Conservation (phyloP, 2,888 invertebrate species). For the Eugnorisma glareosa region DNA sequence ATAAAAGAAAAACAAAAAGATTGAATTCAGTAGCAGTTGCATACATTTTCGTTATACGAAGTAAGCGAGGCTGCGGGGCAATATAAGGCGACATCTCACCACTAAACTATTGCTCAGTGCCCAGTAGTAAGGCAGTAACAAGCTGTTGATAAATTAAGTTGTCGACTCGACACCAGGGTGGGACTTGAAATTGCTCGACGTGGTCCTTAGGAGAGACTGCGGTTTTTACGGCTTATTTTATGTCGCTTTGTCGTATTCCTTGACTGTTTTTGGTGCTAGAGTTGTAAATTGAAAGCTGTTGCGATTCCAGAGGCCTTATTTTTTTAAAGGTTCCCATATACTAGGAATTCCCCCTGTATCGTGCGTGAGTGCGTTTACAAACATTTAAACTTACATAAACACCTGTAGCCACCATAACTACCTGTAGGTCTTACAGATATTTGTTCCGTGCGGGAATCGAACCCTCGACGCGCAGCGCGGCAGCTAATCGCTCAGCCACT, state of each 20-base stretch:
- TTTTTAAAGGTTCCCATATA: too few species aligned
- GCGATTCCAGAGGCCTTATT: conserved; percentile 46
- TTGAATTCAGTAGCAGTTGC: conserved; percentile 36
- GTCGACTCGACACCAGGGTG: conserved; percentile 54
- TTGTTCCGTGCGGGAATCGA: too few species aligned
- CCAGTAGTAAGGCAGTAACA: conserved; percentile 58
- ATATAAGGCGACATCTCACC: conserved; percentile 64
- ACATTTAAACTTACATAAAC: not conserved
- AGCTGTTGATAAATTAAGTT: conserved; percentile 69
- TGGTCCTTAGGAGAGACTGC: conserved; percentile 40
- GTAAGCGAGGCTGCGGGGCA: conserved; percentile 26
- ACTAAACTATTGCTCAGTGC: conserved; percentile 66
- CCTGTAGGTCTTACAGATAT: too few species aligned
- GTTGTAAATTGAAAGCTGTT: not conserved
- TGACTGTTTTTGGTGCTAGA: conserved; percentile 8
- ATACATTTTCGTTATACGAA: conserved; percentile 43
- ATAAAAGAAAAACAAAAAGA: conserved; percentile 12
- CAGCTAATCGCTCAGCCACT: too few species aligned
- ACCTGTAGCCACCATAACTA: too few species aligned
- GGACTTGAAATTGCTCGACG: conserved; percentile 35
- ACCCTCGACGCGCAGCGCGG: too few species aligned
- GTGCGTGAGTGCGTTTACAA: too few species aligned
- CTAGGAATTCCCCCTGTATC: too few species aligned
- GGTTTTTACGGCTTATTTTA: conserved; percentile 45
- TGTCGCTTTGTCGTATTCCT: not conserved